Conservation (phyloP, 2,888 invertebrate genomes). For the Stomorhina lunata region DNA sequence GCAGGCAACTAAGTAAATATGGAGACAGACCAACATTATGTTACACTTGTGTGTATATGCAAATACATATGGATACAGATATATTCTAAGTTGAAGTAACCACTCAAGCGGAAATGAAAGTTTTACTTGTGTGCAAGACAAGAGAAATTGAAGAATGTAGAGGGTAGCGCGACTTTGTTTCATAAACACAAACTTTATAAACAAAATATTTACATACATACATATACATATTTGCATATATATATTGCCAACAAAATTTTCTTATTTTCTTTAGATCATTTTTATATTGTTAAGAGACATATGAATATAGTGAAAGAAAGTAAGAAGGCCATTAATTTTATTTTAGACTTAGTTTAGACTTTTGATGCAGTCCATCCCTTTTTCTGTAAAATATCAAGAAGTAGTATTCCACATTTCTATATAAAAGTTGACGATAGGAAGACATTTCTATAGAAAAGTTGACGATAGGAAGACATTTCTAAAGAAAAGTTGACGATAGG, state of each 20-base stretch:
- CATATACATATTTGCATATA: background rate
- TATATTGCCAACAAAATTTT: background rate
- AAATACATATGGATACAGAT: background rate
- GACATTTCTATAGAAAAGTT: no score
- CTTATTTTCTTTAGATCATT: no score
- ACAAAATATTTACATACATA: constrained; percentile 2
- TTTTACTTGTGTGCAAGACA: constrained; percentile 33
- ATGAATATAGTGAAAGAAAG: no score
- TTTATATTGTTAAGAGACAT: no score
- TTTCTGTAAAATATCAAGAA: no score
- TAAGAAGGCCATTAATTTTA: no score
- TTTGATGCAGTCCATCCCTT: no score
- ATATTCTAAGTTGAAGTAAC: constrained; percentile 36
- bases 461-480: no score
- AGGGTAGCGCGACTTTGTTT: constrained; percentile 31
- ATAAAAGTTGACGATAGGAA: no score
- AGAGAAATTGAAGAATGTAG: constrained; percentile 9
- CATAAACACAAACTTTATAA: constrained; percentile 11
- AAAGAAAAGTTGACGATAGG: no score
- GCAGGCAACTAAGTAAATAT: background rate
- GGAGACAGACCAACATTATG: background rate
- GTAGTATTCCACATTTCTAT: no score
- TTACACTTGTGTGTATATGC: background rate
- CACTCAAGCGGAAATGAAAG: constrained; percentile 55
- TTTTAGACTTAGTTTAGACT: no score